Base-by-base conservation (phyloP, 2,113 vertebrate species). In the Cyanoderma ruficeps region DNA sequence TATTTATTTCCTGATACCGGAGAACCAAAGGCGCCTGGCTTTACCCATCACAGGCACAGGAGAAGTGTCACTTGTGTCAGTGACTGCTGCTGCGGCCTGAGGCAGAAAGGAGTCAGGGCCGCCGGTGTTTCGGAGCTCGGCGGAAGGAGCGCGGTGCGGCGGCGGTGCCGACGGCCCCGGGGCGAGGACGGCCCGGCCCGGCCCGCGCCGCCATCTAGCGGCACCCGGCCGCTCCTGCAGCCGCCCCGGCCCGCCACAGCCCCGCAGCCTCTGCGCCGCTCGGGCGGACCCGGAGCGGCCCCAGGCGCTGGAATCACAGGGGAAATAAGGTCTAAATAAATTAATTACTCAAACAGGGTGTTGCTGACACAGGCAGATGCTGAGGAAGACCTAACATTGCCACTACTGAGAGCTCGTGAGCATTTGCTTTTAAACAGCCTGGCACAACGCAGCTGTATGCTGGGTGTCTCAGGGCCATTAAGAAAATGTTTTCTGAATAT, bases 61-160 rank as follows among this genome's bases (percentile, higher is more conserved):
- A 35, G 7, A 46, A 28, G 11, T 33, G 63, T 28, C 72, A 8
- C 41, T 27, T 13, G 3, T 37, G 64, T 30, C 63, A 44, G 14
- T 5, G 52, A 1, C 4, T 15, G 75, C 67, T 25, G 50, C 27
- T 3, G 0, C 31, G 68, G 53, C 39, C 57, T 8, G 11, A 72
- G 25, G 30, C 93, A 53, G 24, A 28, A 60, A 80, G 9, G 10
- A 33, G 41, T 13, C 30, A 11, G 47, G 61, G 63, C 72, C 1
- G 30, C 20, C 7, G 0, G 5, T 5, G 68, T 28, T 22, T 1
- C 0, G 22, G 22, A 14, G 69, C 69, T 3, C 6, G 35, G 24
- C 7, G 33, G 4, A 11, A 20, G 0, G 27, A 33, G 68, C 47
- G 18, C 53, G 33, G 1, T 1, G 69, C 2, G 57, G 33, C 56